phyloP scores from a whole-genome alignment of 2,888 invertebrate genomes.

The Drosophila infuscata region DNA sequence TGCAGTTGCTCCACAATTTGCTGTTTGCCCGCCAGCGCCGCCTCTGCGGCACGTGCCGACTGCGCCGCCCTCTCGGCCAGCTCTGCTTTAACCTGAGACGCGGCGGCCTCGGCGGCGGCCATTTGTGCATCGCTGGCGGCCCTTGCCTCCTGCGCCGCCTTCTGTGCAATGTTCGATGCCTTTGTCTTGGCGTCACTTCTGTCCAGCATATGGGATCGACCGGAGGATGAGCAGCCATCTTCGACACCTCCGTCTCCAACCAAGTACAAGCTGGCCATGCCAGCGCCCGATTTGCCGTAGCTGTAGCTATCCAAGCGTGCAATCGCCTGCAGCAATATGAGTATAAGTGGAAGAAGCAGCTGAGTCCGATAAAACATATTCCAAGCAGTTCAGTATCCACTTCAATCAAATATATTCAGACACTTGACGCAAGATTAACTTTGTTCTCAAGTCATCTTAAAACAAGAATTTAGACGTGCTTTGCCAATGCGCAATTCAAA shows the following conservation, averaged over 20 bases:
- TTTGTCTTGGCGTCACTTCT: conserved; percentile 83
- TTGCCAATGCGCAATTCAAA: background rate
- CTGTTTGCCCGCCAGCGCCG: conserved; percentile 89
- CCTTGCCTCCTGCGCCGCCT: conserved; percentile 90
- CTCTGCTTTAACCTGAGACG: conserved; percentile 90
- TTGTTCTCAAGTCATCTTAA: background rate
- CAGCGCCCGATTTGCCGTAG: conserved; percentile 8
- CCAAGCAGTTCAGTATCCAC: conserved; percentile 12
- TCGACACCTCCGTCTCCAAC: background rate
- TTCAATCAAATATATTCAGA: conserved; percentile 25
- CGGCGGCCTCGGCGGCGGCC: conserved; percentile 90
- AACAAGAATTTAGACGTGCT: background rate
- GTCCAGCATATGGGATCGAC: background rate
- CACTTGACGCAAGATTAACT: conserved; percentile 13
- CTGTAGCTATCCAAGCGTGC: conserved; percentile 41
- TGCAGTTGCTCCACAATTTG: conserved; percentile 89
- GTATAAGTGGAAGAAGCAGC: conserved; percentile 33
- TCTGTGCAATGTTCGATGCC: conserved; percentile 89
- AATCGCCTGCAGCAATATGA: conserved; percentile 35
- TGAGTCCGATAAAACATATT: conserved; percentile 38
- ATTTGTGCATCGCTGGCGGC: conserved; percentile 91
- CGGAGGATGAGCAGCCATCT: background rate
- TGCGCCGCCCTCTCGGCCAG: conserved; percentile 90
- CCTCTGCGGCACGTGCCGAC: conserved; percentile 90
- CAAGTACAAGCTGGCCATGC: conserved; percentile 12